Percentiles rank a stretch among this genome's conserved stretches.
Evolutionary conservation across 2,888 invertebrate species (phyloP).

Genomic region (Callyntrura guangdongensis): DNA sequence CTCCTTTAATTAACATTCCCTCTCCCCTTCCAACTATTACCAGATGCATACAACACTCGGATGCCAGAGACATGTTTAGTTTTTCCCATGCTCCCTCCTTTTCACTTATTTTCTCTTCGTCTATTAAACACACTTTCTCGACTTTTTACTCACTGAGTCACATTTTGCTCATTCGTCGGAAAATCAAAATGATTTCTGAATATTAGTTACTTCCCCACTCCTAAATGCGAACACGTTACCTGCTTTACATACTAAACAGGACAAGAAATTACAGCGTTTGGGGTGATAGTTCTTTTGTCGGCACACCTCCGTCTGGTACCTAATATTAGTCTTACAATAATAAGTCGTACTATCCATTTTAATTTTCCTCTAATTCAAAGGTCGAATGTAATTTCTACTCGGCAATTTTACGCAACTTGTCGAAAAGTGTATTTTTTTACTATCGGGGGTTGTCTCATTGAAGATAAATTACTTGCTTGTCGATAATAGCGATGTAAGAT

Average conservation of each 20-base stretch:
- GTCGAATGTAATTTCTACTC: slow-evolving; percentile 5
- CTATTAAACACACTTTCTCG: slow-evolving; percentile 6
- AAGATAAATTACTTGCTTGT: slow-evolving; percentile 28
- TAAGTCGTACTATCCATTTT: slow-evolving; percentile 7
- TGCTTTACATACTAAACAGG: slow-evolving; percentile 35
- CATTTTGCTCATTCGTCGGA: slow-evolving; percentile 67
- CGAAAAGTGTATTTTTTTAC: neutral
- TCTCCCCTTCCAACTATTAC: slow-evolving; percentile 22
- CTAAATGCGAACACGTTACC: slow-evolving; percentile 19
- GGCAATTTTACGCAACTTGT: slow-evolving; percentile 31
- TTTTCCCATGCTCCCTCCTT: slow-evolving; percentile 44
- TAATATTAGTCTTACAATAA: neutral
- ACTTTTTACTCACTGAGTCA: slow-evolving; percentile 11
- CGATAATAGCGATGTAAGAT: neutral
- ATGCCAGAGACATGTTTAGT: slow-evolving; percentile 44
- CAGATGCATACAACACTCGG: neutral
- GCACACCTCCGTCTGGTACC: slow-evolving; percentile 4
- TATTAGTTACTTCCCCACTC: slow-evolving; percentile 60
- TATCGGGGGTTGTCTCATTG: neutral
- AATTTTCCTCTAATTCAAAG: neutral
- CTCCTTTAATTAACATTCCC: slow-evolving; percentile 77
- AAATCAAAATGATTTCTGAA: slow-evolving; percentile 72
- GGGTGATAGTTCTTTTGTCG: neutral
- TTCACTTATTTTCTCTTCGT: slow-evolving; percentile 36
- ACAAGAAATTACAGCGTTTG: neutral